A percentile compares a stretch with the other conserved stretches of the same genome.
Conservation (phyloP, 2,113 vertebrate species). For the Oxyura jamaicensis region DNA sequence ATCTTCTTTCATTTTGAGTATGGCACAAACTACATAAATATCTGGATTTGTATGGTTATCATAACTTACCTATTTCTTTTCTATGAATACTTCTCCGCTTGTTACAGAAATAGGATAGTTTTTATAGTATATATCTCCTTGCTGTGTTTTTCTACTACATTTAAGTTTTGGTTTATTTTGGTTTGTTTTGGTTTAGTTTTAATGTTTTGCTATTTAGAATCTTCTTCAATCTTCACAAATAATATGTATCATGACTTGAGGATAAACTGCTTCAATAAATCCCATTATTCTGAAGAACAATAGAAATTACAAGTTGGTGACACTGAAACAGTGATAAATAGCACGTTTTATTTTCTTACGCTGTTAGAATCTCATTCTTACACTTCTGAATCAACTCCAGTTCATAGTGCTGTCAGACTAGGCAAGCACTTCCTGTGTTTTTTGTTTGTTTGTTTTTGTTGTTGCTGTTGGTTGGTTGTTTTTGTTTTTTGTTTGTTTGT, state of each 20-base stretch:
- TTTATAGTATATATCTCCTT: not conserved
- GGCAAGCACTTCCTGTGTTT: not conserved
- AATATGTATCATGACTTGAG: not conserved
- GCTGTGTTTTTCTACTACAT: not conserved
- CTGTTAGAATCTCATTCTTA: conserved; percentile 45
- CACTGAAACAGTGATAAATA: conserved; percentile 50
- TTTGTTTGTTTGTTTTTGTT: not conserved
- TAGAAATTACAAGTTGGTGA: conserved; percentile 67
- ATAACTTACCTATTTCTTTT: conserved; percentile 3
- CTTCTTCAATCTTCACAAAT: not conserved
- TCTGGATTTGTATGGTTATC: conserved; percentile 1
- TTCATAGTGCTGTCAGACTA: not conserved
- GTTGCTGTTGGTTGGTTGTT: no score
- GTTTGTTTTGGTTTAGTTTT: not conserved
- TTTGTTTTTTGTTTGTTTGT: no score
- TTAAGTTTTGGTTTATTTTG: not conserved
- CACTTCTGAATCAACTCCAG: not conserved
- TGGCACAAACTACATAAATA: conserved; percentile 4
- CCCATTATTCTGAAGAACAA: conserved; percentile 64
- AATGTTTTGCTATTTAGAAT: not conserved
- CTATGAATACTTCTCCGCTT: not conserved
- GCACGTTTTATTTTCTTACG: conserved; percentile 24
- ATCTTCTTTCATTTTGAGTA: conserved; percentile 7
- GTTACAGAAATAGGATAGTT: not conserved
- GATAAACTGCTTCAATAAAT: conserved; percentile 63